Base-by-base conservation (phyloP, 2,797 vertebrate genomes). In the Typhlichthys eigenmanni region DNA sequence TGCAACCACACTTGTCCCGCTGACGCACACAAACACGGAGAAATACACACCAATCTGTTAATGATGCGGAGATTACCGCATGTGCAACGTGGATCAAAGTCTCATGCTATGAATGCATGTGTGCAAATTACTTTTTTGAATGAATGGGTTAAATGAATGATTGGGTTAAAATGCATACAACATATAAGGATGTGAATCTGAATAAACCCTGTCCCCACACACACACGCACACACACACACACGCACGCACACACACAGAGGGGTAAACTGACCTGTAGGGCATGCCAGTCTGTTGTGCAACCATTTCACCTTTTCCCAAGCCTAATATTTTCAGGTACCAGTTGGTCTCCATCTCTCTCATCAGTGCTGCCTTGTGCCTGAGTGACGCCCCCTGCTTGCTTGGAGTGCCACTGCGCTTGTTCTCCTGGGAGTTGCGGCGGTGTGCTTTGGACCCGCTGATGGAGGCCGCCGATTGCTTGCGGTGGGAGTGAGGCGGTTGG, bases 291-390 rank as follows among this genome's bases (percentile, higher is more conserved):
- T 86, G 91, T 75, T 86, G 82, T 62, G 94, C 91, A 0, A 94
- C 90, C 12, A 93, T 93, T 74, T 92, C 93, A 69, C 97, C 96
- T 52, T 86, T 90, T 55, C 93, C 92, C 62, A 96, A 84, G 57
- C 94, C 95, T 2, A 92, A 95, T 70, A 94, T 88, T 72, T 92
- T 92, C 63, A 98, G 89, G 89, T 97, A 98, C 94, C 95, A 97
- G 87, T 75, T 94, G 91, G 94, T 96, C 91, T 98, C 97, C 84
- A 95, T 88, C 76, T 97, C 95, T 10, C 92, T 87, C 63, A 95
- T 91, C 53, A 95, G 81, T 0, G 90, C 87, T 16, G 91, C 92
- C 51, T 90, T 95, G 69, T 91, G 88, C 32, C 84, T 85, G 66
- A 91, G 85, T 75, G 87, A 93, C 3, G 67, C 87, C 61, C 60